Evolutionary conservation across 2,888 invertebrate species (phyloP).

Genomic region (Imbricaverruca yamaguchii): DNA sequence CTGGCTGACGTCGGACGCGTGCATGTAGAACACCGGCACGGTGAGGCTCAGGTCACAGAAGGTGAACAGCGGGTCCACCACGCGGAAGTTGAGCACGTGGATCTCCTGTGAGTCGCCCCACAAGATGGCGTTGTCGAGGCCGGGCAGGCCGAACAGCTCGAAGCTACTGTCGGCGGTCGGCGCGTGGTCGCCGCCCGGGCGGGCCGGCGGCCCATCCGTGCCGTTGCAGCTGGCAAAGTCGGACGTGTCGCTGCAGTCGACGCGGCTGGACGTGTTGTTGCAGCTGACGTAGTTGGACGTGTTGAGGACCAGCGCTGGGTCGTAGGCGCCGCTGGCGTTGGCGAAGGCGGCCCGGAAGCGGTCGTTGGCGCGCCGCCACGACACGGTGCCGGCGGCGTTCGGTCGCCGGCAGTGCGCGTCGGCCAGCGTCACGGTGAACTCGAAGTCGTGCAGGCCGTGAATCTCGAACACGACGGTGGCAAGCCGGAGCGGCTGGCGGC

Average conservation of each 20-base stretch:
- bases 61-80: not conserved
- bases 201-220: not conserved
- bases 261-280: not conserved
- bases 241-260: too few relatives aligned
- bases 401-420: not conserved
- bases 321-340: not conserved
- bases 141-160: not conserved
- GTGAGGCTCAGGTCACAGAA: slow-evolving; percentile 5
- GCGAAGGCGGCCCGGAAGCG: too few relatives aligned
- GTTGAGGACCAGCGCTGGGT: not conserved
- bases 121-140: not conserved
- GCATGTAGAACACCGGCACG: slow-evolving; percentile 6
- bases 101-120: not conserved
- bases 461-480: not conserved
- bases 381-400: not conserved
- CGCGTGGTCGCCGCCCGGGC: not conserved
- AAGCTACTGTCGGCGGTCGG: not conserved
- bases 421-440: not conserved
- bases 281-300: not conserved
- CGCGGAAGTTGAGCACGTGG: not conserved
- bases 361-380: not conserved
- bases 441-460: not conserved
- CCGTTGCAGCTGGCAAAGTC: too few relatives aligned
- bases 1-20: slow-evolving; percentile 4
- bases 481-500: not conserved